phyloP scores from a whole-genome alignment of 2,113 vertebrate genomes.

The Camelus bactrianus region DNA sequence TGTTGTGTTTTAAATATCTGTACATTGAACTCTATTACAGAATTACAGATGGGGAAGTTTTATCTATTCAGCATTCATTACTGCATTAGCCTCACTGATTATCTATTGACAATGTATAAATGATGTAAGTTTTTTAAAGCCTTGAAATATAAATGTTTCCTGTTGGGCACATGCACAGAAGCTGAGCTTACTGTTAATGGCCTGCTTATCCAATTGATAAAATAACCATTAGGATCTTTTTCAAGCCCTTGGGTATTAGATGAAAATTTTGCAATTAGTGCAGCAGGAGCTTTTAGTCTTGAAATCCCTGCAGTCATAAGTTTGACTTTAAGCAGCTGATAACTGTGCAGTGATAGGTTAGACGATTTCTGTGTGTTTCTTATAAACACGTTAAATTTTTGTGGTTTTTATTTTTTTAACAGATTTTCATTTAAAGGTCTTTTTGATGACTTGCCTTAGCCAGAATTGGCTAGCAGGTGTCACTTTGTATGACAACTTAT shows the following conservation, averaged over 20 bases:
- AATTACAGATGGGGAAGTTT: background rate
- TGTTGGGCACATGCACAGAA: background rate
- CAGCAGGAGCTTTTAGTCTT: background rate
- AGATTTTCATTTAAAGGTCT: background rate
- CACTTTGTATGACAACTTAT: background rate
- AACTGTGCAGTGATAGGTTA: background rate
- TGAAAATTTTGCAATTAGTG: background rate
- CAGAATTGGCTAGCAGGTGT: background rate
- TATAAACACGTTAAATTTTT: background rate
- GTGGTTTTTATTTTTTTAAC: background rate
- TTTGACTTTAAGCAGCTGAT: background rate
- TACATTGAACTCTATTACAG: background rate
- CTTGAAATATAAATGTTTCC: constrained; percentile 30
- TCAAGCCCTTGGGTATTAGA: constrained; percentile 10
- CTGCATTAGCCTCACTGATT: background rate
- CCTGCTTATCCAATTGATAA: constrained; percentile 38
- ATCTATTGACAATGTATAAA: background rate
- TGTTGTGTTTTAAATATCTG: background rate
- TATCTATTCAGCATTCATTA: background rate
- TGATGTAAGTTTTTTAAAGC: constrained; percentile 23
- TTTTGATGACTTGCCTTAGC: background rate
- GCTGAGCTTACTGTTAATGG: background rate
- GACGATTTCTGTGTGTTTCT: background rate
- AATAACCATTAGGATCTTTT: constrained; percentile 47
- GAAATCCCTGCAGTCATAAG: background rate